phyloP scores from a whole-genome alignment of 2,797 vertebrate genomes.

The Myiotriccus ornatus region DNA sequence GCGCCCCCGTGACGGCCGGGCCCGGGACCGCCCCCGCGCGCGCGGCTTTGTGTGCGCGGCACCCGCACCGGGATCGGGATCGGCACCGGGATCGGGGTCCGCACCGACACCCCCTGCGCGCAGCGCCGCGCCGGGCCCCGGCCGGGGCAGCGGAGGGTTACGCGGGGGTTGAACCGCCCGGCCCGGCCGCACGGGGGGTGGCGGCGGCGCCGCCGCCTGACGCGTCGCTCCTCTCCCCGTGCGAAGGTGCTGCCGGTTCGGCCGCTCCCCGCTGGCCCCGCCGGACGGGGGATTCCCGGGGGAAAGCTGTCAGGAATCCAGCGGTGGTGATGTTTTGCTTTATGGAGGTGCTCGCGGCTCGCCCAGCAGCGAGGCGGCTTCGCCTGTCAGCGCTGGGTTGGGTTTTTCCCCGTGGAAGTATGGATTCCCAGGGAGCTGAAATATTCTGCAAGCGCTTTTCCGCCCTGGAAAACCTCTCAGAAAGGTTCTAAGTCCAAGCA shows the following conservation, averaged over 20 bases:
- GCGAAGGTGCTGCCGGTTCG: rapidly evolving
- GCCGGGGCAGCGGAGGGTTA: neutral
- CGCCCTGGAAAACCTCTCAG: neutral
- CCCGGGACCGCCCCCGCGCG: neutral
- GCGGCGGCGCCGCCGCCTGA: neutral
- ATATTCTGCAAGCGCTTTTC: neutral
- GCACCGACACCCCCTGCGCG: neutral
- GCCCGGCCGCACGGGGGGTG: neutral
- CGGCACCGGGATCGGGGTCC: neutral
- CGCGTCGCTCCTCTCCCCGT: too few relatives aligned
- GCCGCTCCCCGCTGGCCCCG: neutral
- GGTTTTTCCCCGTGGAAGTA: neutral
- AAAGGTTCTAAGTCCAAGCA: neutral
- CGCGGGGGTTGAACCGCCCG: neutral
- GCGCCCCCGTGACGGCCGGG: conserved; percentile 4
- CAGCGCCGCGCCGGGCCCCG: neutral
- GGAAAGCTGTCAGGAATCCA: neutral
- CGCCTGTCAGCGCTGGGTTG: neutral
- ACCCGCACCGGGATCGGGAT: neutral
- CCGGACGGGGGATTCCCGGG: neutral
- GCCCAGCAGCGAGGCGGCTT: rapidly evolving
- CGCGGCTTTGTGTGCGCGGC: neutral
- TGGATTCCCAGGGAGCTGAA: neutral
- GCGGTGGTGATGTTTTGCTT: neutral
- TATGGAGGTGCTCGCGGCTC: neutral